Base-by-base conservation (phyloP, 2,797 vertebrate species). In the Yasuhikotakia modesta region DNA sequence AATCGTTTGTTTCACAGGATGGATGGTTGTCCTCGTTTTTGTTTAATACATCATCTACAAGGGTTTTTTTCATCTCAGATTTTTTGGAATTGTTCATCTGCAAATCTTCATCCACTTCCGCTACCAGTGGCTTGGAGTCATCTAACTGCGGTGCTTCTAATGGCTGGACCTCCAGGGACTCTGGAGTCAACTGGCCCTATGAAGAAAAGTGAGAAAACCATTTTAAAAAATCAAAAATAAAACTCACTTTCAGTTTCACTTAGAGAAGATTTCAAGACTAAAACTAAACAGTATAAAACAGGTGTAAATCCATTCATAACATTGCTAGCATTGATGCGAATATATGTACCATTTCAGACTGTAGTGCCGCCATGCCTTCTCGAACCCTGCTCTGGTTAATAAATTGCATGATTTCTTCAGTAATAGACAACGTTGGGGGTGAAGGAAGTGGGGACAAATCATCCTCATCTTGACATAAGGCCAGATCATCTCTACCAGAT, bases 361-460 rank as follows among this genome's bases (percentile, higher is more conserved):
- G 64, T 11, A 84, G 48, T 50, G 58, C 52, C 2, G 79, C 67
- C 27, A 91, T 83, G 5, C 87, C 90, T 22, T 88, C 91, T 35
- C 85, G 89, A 76, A 79, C 88, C 87, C 30, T 84, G 74, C 93
- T 93, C 86, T 95, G 93, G 85, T 91, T 96, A 76, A 96, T 93
- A 63, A 96, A 90, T 83, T 96, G 92, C 89, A 96, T 90, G 82
- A 96, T 96, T 87, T 96, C 95, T 58, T 96, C 95, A 0, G 95
- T 95, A 87, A 96, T 96, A 50, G 96, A 97, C 21, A 96, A 84
- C 0, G 92, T 92, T 4, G 93, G 88, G 0, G 92, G 88, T 52
- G 87, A 82, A 3, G 89, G 87, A 0, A 94, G 86, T 0, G 89
- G 86, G 1, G 71, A 17, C 61, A 92, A 27, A 57, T 90, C 91